Evolutionary conservation across 2,797 vertebrate genomes (phyloP).

Genomic region (Micropoecilia bifurca): DNA sequence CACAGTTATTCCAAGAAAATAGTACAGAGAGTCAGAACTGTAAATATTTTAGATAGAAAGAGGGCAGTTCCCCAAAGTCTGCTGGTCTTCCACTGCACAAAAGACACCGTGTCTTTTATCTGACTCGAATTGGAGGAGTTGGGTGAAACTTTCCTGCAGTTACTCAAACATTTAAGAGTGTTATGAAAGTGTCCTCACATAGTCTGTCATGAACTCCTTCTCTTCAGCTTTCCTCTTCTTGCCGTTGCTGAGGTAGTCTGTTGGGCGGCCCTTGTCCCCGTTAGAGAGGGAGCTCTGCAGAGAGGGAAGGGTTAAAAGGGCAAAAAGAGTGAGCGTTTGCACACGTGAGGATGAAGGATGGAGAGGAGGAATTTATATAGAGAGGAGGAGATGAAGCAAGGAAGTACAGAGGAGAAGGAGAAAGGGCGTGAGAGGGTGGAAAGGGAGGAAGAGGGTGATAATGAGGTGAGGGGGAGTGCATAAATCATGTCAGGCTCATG

Average conservation of each 20-base stretch:
- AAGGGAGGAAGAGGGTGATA: constrained; percentile 64
- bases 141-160: constrained; percentile 35
- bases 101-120: constrained; percentile 1
- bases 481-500: constrained; percentile 76
- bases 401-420: constrained; percentile 12
- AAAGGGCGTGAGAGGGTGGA: constrained; percentile 20
- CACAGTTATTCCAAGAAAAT: constrained; percentile 1
- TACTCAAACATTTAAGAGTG: constrained; percentile 36
- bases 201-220: constrained; percentile 91
- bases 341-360: constrained; percentile 3
- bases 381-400: constrained; percentile 10
- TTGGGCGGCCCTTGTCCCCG: constrained; percentile 86
- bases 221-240: constrained; percentile 94
- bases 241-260: constrained; percentile 91
- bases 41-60: constrained; percentile 34
- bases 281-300: constrained; percentile 89
- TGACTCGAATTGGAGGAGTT: constrained; percentile 4
- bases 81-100: not conserved
- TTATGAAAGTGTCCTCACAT: constrained; percentile 79
- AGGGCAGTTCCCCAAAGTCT: constrained; percentile 16
- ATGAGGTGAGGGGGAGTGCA: constrained; percentile 76
- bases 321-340: not conserved
- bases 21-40: constrained; percentile 12
- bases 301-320: constrained; percentile 19
- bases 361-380: constrained; percentile 8